Base-by-base conservation (phyloP, 2,888 invertebrate species). In the Aphidoletes aphidimyza region DNA sequence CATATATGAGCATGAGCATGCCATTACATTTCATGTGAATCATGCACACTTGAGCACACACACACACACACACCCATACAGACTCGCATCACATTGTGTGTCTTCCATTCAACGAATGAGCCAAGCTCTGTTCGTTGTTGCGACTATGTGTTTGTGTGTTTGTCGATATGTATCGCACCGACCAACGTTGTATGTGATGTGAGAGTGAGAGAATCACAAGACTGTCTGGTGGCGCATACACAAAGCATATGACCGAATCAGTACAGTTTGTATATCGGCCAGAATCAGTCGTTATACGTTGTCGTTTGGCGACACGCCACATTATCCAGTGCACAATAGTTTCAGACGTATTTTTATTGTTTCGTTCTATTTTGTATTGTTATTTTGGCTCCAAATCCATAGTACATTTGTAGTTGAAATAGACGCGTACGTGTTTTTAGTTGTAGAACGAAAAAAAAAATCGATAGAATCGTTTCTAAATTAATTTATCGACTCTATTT, bases 221-320 rank as follows among this genome's bases (percentile, higher is more conserved):
- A 19, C 19, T 69, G 69, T 69, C 69, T 69, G 30, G 69, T 69
- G 69, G 69, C 69, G 69, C 69, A n/a, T n/a, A 54, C 0, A n/a
- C 22, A 54, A 30, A 69, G 69, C 69, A 69, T 69, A 69, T 69
- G 69, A 69, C 69, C 14, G 69, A 5, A 69, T 69, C 69, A 69
- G 69, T 69, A 69, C 34, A 69, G 69, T 69, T 69, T 69, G 69
- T 69, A 17, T 69, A 69, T 69, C 34, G 30, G 69, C 22, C 37
- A 36, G 81, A 81, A 37, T 81, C 81, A 81, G 81, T 81, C 81
- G 81, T 81, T 37, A 37, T 37, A 37, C 1, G n/a, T 81, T n/a
- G 37, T 81, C n/a, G 37, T 81, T 69, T 69, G 81, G 39, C 81
- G 37, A 81, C 81, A 81, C 37, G 81, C 81, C 81, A 81, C 81